Conservation (phyloP, 2,113 vertebrate genomes). For the Capricornis sumatraensis region DNA sequence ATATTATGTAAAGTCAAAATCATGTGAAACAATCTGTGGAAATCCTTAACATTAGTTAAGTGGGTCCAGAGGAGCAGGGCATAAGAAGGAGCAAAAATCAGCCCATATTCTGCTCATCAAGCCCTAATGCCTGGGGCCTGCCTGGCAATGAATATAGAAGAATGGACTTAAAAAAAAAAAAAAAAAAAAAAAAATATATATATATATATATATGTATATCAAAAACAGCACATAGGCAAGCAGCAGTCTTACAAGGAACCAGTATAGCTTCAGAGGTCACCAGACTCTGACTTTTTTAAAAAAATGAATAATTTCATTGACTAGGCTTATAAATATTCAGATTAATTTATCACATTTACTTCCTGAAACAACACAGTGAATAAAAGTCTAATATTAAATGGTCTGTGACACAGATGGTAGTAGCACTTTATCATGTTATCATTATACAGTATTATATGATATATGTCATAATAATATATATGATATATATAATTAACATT, state of each 20-base stretch:
- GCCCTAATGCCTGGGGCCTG: not conserved
- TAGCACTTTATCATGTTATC: not conserved
- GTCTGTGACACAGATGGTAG: not conserved
- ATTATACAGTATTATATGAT: not conserved
- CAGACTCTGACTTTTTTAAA: not conserved
- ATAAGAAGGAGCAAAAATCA: not conserved
- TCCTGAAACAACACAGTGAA: not conserved
- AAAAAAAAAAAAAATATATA: too few species aligned
- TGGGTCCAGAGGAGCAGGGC: not conserved
- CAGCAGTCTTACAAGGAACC: not conserved
- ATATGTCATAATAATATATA: not conserved
- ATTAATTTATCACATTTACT: not conserved
- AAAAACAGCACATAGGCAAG: not conserved
- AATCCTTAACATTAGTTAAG: not conserved
- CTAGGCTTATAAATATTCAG: not conserved
- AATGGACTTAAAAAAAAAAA: not conserved
- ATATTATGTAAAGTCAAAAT: not conserved
- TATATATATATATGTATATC: not conserved
- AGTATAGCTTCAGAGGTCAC: not conserved
- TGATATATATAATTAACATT: not conserved
- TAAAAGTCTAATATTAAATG: not conserved
- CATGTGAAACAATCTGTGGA: not conserved
- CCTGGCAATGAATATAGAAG: not conserved
- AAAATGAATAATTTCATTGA: not conserved
- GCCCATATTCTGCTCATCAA: not conserved